Evolutionary conservation across 1,140 invertebrate genomes (phyloP), one percentile per base, ranked within the genome.

Genomic region (Bombus balteatus): DNA sequence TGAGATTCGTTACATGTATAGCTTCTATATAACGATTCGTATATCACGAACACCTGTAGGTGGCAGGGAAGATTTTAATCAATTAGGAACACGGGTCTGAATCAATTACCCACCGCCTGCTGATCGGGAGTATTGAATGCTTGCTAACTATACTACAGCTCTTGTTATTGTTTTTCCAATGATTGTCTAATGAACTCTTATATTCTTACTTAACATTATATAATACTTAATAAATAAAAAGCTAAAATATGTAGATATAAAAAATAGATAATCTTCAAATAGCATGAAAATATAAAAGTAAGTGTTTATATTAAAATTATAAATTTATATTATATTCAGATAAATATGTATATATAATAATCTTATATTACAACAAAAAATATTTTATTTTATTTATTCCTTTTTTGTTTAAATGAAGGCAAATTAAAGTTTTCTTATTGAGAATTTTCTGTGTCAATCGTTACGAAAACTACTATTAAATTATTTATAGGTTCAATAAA

Each of bases 61-160:
- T 82, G 80, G 37, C 71, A 83, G 77, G 80, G 77, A 84, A 84
- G 88, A 91, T 82, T 91, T 84, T 76, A 87, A 91, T 91, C 84
- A 91, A 90, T 88, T 90, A 86, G 77, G 81, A 83, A 81, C 83
- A 83, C 87, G 85, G 81, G 88, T 74, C 76, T 87, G 74, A 91
- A 81, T 88, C 89, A 87, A 91, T 91, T 90, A 90, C 66, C 70
- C 18, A 39, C 8, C 41, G n/a, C 73, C 68, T 72, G 80, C 72
- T 83, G 76, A 89, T 89, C 79, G 75, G 66, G 34, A 88, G 65
- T 86, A 89, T 89, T 86, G 85, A 75, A 13, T 79, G 78, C 79
- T 89, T 83, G 75, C 37, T 53, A 76, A 43, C 59, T 59, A 53
- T 53, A 53, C 6, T 53, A 8, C 43, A 76, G 66, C 80, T 75